Percentiles rank a stretch among this genome's conserved stretches.
These are phyloP conservation scores for Cyanocitta stelleri DNA, from an alignment of 2,113 vertebrate species.

Conservation along the genomic window DNA sequence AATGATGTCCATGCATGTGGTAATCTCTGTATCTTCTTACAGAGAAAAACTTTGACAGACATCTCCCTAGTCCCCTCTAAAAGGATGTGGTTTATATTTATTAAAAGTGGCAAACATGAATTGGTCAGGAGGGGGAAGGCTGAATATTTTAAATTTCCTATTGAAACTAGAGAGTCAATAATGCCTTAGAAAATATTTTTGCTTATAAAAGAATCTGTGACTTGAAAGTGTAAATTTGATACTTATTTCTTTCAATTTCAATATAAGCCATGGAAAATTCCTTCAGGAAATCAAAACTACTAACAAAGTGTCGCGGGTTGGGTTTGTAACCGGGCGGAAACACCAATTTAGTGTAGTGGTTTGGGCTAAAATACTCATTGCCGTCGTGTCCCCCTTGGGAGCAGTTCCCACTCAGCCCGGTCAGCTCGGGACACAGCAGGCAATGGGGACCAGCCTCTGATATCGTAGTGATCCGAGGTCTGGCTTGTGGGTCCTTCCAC, in stretches of 20 bases:
- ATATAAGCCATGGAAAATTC: background rate
- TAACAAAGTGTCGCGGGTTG: no score
- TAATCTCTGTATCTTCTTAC: accelerated
- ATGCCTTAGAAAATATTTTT: background rate
- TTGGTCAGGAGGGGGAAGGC: accelerated
- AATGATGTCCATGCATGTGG: background rate
- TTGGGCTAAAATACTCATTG: no score
- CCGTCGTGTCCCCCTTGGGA: no score
- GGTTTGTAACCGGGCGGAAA: no score
- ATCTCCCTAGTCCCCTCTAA: accelerated
- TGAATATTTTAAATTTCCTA: background rate
- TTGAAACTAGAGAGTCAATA: background rate
- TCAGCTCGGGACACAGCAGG: no score
- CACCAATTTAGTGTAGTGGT: no score
- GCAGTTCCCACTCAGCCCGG: no score
- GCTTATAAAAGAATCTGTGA: background rate
- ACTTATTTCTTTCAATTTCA: background rate
- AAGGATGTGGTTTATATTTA: background rate
- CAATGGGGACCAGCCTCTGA: no score
- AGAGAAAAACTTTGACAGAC: background rate
- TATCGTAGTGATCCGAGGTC: no score
- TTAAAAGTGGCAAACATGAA: background rate
- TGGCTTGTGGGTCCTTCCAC: no score
- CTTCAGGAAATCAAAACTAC: background rate
- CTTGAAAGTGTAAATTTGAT: background rate